Evolutionary conservation across 2,113 vertebrate genomes (phyloP).

Genomic region (Carettochelys insculpta): DNA sequence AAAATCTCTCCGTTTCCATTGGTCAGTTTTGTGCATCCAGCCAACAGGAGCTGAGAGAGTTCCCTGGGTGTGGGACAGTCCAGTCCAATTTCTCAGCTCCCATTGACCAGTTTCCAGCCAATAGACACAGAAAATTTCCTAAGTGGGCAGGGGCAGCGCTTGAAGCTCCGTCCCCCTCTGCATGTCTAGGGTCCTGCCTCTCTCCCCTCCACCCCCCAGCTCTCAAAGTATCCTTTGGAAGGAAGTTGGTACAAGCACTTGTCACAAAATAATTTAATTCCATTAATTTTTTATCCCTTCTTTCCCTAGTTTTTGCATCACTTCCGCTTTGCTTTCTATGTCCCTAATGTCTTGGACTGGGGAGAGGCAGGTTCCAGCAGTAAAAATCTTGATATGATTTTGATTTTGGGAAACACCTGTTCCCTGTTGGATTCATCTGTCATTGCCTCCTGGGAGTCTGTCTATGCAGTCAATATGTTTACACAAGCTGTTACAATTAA

Average conservation of each 20-base stretch:
- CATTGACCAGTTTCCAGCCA: too few species aligned
- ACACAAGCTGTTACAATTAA: background rate
- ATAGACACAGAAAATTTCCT: too few species aligned
- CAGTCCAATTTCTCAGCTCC: too few species aligned
- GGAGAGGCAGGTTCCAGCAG: background rate
- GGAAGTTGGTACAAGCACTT: background rate
- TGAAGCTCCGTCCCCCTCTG: too few species aligned
- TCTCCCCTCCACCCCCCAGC: too few species aligned
- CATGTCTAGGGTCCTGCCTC: too few species aligned
- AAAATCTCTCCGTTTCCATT: too few species aligned
- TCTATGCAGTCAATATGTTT: background rate
- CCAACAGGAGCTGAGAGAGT: too few species aligned
- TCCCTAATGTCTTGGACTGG: background rate
- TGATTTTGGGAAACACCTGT: background rate
- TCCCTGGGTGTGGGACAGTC: too few species aligned
- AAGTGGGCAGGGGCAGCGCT: too few species aligned
- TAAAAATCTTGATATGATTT: background rate
- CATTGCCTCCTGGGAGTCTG: background rate
- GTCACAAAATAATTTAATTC: background rate
- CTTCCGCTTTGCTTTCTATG: background rate
- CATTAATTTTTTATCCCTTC: background rate
- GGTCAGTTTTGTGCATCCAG: too few species aligned
- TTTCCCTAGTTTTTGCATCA: background rate
- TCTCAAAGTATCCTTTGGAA: accelerated
- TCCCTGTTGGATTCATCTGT: background rate